These are phyloP conservation scores for Varanus salvator DNA, from an alignment of 2,113 vertebrate genomes.

Conservation along the genomic window DNA sequence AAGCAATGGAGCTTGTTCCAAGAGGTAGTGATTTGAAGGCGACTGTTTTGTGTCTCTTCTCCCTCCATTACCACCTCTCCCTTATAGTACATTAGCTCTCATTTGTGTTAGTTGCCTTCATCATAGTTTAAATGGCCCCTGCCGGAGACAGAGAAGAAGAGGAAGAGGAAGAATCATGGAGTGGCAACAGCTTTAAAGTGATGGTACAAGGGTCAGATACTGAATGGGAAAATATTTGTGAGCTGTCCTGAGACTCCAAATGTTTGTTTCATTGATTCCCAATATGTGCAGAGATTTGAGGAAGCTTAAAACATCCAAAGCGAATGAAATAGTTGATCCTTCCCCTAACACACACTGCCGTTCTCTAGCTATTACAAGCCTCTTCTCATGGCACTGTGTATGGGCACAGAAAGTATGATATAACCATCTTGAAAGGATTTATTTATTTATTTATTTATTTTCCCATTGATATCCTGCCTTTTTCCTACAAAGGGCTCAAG, in stretches of 20 bases:
- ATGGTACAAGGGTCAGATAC: background rate
- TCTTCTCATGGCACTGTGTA: conserved; percentile 25
- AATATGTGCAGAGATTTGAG: background rate
- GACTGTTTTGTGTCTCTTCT: background rate
- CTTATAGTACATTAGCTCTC: background rate
- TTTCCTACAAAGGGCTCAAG: too few relatives aligned
- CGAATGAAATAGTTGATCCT: conserved; percentile 36
- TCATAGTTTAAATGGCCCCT: background rate
- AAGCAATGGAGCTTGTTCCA: background rate
- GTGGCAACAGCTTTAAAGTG: background rate
- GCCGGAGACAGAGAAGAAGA: background rate
- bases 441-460: background rate
- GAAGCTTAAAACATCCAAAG: conserved; percentile 10
- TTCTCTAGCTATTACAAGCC: conserved; percentile 16
- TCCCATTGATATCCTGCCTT: too few relatives aligned
- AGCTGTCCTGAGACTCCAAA: background rate
- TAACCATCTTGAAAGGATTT: conserved; percentile 30
- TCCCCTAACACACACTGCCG: background rate
- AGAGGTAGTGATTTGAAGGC: background rate
- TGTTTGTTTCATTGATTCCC: conserved; percentile 34
- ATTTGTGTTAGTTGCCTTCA: background rate
- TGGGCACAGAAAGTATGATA: conserved; percentile 19
- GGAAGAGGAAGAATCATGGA: background rate
- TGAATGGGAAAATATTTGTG: conserved; percentile 1
- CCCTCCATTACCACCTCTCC: background rate